phyloP scores from a whole-genome alignment of 1,140 invertebrate genomes.

The Drosophila auraria region DNA sequence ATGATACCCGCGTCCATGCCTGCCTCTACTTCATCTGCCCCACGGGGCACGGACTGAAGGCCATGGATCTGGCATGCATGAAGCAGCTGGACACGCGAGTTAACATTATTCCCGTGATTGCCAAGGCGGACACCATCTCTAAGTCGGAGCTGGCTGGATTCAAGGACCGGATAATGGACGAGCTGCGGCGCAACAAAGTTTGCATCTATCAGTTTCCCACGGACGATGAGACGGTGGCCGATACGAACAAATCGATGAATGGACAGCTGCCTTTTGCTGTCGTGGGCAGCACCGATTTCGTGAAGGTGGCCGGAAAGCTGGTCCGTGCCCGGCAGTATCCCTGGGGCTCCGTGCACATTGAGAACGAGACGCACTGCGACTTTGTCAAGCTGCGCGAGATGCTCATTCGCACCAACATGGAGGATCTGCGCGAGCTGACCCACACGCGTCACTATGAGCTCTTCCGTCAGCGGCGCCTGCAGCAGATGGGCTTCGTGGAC shows the following conservation, averaged over 20 bases:
- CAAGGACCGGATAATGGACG: constrained; percentile 96
- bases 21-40: constrained; percentile 99
- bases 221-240: constrained; percentile 97
- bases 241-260: constrained; percentile 97
- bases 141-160: constrained; percentile 98
- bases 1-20: constrained; percentile 98
- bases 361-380: constrained; percentile 99
- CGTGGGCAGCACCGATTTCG: constrained; percentile 98
- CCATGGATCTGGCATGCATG: constrained; percentile 99
- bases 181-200: constrained; percentile 94
- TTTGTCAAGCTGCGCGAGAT: constrained; percentile 99
- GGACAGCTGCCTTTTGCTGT: constrained; percentile 98
- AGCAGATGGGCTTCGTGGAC: constrained; percentile 98
- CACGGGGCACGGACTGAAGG: constrained; percentile 95
- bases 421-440: constrained; percentile 99
- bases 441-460: constrained; percentile 98
- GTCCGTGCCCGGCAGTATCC: constrained; percentile 98
- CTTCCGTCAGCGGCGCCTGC: constrained; percentile 96
- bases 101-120: constrained; percentile 99
- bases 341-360: constrained; percentile 99
- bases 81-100: constrained; percentile 99
- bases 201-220: constrained; percentile 99
- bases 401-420: constrained; percentile 99
- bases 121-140: constrained; percentile 99
- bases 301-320: constrained; percentile 98